Evolutionary conservation across 2,797 vertebrate genomes (phyloP).

Genomic region (Acanthurus tractus): DNA sequence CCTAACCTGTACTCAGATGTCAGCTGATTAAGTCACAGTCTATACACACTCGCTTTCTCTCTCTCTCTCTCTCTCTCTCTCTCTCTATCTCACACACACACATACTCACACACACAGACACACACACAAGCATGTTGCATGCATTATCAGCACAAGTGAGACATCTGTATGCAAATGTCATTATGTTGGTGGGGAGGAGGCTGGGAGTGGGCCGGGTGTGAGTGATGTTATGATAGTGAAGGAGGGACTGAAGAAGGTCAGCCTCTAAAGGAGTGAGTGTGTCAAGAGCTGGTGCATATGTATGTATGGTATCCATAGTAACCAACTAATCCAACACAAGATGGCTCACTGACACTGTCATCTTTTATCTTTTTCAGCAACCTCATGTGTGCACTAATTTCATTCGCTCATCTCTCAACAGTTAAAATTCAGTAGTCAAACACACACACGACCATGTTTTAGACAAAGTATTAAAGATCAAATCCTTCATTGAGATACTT

Average conservation of each 20-base stretch:
- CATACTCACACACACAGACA: constrained; percentile 14
- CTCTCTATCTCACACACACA: constrained; percentile 2
- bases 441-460: not conserved
- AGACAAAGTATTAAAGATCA: constrained; percentile 32
- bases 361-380: constrained; percentile 41
- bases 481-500: constrained; percentile 24
- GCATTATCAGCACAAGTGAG: constrained; percentile 73
- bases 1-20: constrained; percentile 56
- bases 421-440: constrained; percentile 9
- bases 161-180: constrained; percentile 96
- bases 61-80: no score
- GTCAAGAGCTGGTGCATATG: constrained; percentile 68
- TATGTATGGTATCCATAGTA: constrained; percentile 71
- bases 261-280: constrained; percentile 61
- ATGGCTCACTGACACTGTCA: constrained; percentile 55
- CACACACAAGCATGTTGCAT: constrained; percentile 29
- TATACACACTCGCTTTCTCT: not conserved
- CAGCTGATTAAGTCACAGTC: constrained; percentile 70
- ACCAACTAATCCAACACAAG: constrained; percentile 63
- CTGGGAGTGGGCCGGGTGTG: constrained; percentile 50
- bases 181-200: constrained; percentile 69
- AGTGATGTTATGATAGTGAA: constrained; percentile 78
- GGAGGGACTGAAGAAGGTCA: constrained; percentile 72
- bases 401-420: constrained; percentile 19
- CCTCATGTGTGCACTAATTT: constrained; percentile 6